These are phyloP conservation scores for Hippocampus guttulatus DNA, from an alignment of 2,113 vertebrate species.

Conservation along the genomic window DNA sequence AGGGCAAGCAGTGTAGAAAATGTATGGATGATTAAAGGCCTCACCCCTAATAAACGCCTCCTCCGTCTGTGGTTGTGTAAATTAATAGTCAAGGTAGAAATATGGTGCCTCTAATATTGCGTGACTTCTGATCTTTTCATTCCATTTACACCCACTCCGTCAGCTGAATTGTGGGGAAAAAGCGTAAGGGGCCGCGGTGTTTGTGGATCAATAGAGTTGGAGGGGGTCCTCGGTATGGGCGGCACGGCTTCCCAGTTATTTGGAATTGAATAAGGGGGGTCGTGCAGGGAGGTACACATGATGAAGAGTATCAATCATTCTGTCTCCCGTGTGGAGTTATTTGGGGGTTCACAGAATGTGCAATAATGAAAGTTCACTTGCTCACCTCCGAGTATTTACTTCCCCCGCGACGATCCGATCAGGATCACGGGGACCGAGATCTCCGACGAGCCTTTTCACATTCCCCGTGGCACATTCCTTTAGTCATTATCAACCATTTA, in stretches of 20 bases:
- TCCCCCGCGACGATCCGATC: constrained; percentile 34
- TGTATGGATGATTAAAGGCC: too few relatives aligned
- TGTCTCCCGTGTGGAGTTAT: constrained; percentile 77
- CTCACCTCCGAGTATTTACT: constrained; percentile 69
- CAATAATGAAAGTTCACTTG: constrained; percentile 81
- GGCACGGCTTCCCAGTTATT: constrained; percentile 71
- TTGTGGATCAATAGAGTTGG: constrained; percentile 68
- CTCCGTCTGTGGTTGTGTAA: too few relatives aligned
- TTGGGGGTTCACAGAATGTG: constrained; percentile 74
- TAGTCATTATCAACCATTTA: constrained; percentile 48
- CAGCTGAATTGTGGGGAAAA: constrained; percentile 25
- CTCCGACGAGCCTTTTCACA: background rate
- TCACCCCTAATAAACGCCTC: too few relatives aligned
- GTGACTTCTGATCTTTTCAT: constrained; percentile 6
- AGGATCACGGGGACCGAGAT: constrained; percentile 36
- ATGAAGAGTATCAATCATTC: constrained; percentile 84
- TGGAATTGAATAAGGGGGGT: constrained; percentile 75
- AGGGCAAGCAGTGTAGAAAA: too few relatives aligned
- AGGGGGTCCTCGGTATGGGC: constrained; percentile 72
- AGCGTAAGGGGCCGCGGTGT: constrained; percentile 50
- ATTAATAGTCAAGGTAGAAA: too few relatives aligned
- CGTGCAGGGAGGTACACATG: constrained; percentile 64
- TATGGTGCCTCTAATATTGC: background rate
- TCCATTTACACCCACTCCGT: constrained; percentile 14
- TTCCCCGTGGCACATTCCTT: background rate